Evolutionary conservation across 2,888 invertebrate species (phyloP), one percentile per base, ranked within the genome.

Genomic region (Epiblema foenella): DNA sequence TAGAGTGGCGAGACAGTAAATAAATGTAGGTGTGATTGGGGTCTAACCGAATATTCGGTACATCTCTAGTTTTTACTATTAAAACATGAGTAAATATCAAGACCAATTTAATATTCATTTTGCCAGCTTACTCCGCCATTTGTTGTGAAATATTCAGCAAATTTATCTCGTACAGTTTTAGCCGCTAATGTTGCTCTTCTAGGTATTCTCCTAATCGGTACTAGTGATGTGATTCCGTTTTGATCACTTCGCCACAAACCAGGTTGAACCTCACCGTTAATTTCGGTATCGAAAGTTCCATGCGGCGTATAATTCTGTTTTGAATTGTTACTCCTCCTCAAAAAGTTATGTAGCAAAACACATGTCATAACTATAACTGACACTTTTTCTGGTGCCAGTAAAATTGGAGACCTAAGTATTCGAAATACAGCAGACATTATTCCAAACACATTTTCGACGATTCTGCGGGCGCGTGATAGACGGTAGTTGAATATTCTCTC

Each of bases 361-460:
- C 60, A 62, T 49, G 60, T 62, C 60, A 62, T 62, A 62, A 62
- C 60, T 9, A 62, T 62, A 62, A 20, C 60, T 62, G 60, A 62
- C 11, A 62, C 60, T 62, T 62, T 62, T 62, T 62, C 60, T 62
- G 60, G 60, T 62, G 60, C 60, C 46, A 62, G 60, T 37, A 57
- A 37, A 57, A 57, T 57, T 57, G 57, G 57, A 57, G 57, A 57
- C 37, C 57, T 64, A 63, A 80, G 75, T 74, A 80, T 72, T 66
- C 80, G 77, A 66, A 81, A 81, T 24, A 79, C 78, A 33, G 74
- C 75, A 75, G 75, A 72, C 73, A 69, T 58, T 24, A 68, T 68
- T 9, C 54, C 68, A 52, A 68, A 68, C 67, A 65, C n/a, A n/a
- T n/a, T n/a, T n/a, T n/a, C n/a, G n/a, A n/a, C n/a, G n/a, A n/a